Percentiles rank a stretch among this genome's conserved stretches.
Evolutionary conservation across 30 jellyfish, hydroid and myxozoan genomes (phyloP).

Genomic region (Aurelia coerulea): DNA sequence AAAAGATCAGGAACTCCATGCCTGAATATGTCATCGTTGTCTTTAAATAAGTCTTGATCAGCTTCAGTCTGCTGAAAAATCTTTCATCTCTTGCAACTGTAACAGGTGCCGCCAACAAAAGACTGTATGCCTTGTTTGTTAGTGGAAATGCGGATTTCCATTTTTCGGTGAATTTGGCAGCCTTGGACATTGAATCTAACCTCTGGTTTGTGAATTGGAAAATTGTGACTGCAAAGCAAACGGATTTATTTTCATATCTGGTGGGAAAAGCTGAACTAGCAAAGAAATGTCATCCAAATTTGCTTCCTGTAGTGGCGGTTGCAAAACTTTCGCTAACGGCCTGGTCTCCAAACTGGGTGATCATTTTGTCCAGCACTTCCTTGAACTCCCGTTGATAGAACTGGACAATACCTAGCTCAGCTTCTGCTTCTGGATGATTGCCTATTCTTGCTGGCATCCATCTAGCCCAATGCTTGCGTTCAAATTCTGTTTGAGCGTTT

Average conservation of each 20-base stretch:
- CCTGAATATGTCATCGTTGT: slow-evolving; percentile 1
- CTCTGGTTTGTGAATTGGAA: too few relatives aligned
- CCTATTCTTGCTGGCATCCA: slow-evolving; percentile 27
- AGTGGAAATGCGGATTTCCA: slow-evolving; percentile 2
- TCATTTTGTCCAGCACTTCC: slow-evolving; percentile 1
- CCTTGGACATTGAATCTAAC: neutral
- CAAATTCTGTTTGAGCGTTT: slow-evolving; percentile 32
- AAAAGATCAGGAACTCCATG: slow-evolving; percentile 3
- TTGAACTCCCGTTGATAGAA: slow-evolving; percentile 20
- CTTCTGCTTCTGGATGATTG: slow-evolving; percentile 33
- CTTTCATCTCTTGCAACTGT: too few relatives aligned
- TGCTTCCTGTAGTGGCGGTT: neutral
- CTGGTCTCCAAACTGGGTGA: slow-evolving; percentile 1
- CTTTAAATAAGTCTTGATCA: too few relatives aligned
- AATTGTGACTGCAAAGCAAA: too few relatives aligned
- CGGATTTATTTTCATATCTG: neutral
- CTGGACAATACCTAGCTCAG: slow-evolving; percentile 35
- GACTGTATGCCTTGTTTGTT: neutral
- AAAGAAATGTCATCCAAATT: neutral
- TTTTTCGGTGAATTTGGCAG: slow-evolving; percentile 1
- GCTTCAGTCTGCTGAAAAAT: too few relatives aligned
- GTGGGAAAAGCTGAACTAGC: neutral
- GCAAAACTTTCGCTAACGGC: slow-evolving; percentile 4
- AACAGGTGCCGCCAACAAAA: too few relatives aligned
- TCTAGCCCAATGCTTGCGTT: neutral